Conservation (phyloP, 92 coral and sea anemone species). For the Porites lobata region DNA sequence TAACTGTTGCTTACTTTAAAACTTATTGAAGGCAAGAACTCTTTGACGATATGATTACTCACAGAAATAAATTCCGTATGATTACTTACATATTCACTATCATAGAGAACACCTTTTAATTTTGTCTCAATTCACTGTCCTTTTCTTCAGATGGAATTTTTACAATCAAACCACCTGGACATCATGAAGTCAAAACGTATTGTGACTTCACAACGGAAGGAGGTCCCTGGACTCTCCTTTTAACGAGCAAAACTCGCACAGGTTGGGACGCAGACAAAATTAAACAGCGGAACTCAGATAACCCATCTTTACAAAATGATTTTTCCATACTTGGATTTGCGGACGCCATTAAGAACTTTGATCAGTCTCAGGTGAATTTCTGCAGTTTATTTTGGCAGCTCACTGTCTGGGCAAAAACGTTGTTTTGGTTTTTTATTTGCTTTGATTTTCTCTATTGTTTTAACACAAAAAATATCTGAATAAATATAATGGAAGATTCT, state of each 20-base stretch:
- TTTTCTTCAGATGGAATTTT: constrained; percentile 66
- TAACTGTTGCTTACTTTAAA: too few species aligned
- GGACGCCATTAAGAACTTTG: constrained; percentile 72
- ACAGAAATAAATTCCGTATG: too few species aligned
- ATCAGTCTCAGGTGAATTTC: constrained; percentile 58
- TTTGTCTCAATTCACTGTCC: neutral
- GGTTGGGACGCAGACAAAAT: constrained; percentile 68
- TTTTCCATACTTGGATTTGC: constrained; percentile 70
- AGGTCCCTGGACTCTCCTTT: constrained; percentile 78
- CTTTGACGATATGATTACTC: too few species aligned
- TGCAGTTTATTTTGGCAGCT: neutral
- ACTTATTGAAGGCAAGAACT: too few species aligned
- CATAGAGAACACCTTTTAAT: neutral
- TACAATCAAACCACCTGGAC: constrained; percentile 72
- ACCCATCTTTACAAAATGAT: constrained; percentile 62
- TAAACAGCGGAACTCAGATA: constrained; percentile 64
- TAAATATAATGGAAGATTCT: too few species aligned
- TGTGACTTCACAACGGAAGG: constrained; percentile 79
- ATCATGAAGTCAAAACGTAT: constrained; percentile 62
- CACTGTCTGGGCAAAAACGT: neutral
- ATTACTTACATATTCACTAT: neutral
- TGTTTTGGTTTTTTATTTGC: too few species aligned
- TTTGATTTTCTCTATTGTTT: too few species aligned
- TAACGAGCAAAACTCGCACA: constrained; percentile 66
- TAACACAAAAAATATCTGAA: too few species aligned